Conservation (phyloP, 2,888 invertebrate genomes). For the Trimorus sp. region DNA sequence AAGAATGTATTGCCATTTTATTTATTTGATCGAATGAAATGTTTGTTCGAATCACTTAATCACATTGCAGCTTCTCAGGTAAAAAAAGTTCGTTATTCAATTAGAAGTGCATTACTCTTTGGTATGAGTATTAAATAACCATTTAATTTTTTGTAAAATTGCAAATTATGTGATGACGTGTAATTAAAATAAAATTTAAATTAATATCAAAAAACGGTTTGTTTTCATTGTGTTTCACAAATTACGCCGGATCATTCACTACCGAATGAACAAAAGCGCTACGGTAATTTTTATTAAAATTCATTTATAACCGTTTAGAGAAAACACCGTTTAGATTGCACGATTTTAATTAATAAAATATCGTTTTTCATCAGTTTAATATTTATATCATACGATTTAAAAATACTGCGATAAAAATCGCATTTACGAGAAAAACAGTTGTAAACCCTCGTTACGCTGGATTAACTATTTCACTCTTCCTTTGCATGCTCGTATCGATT, state of each 20-base stretch:
- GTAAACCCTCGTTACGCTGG: no score
- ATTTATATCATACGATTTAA: no score
- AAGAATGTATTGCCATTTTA: not conserved
- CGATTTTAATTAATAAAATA: no score
- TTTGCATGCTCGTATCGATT: no score
- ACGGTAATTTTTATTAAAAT: slow-evolving; percentile 14
- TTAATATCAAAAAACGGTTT: slow-evolving; percentile 2
- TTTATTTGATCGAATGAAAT: slow-evolving; percentile 4
- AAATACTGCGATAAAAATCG: no score
- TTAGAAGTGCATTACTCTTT: slow-evolving; percentile 14
- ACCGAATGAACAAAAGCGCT: not conserved
- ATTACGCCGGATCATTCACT: slow-evolving; percentile 6
- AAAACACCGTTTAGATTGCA: no score
- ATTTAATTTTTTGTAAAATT: slow-evolving; percentile 14
- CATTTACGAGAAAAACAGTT: no score
- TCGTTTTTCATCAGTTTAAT: no score
- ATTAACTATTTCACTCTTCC: no score
- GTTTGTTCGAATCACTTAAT: slow-evolving; percentile 1
- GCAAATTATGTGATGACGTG: not conserved
- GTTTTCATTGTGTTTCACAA: slow-evolving; percentile 1
- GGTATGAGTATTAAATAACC: slow-evolving; percentile 16
- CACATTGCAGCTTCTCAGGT: not conserved
- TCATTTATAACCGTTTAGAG: not conserved
- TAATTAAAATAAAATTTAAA: slow-evolving; percentile 19
- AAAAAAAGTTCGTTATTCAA: slow-evolving; percentile 19